Evolutionary conservation across 2,888 invertebrate species (phyloP), one percentile per base, ranked within the genome.

Genomic region (Dryococelus australis): DNA sequence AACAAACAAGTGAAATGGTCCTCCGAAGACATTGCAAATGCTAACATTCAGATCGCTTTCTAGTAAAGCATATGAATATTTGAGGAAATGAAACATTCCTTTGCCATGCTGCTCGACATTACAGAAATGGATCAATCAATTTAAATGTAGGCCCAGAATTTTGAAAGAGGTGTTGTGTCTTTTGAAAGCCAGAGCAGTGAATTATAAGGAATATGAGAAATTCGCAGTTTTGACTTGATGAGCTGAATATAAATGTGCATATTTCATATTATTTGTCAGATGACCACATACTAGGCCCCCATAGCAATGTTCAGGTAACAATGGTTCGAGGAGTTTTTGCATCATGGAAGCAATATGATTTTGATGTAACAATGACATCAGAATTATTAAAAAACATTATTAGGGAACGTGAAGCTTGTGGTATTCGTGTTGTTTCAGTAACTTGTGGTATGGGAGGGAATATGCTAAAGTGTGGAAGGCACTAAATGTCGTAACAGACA

Each of bases 71-170:
- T 84, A 84, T 16, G 26, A 24, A 0, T 35, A 84, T 47, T 35
- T 35, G 43, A 4, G 43, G 0, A 43, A 84, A 43, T 6, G 20
- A 5, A 10, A 84, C 84, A 43, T n/a, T 35, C 28, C 43, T 35
- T 43, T 43, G 20, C 84, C 43, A 43, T 84, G 43, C 13, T 8
- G 43, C 9, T 43, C 84, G 3, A 84, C 12, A 3, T 26, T 84
- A n/a, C 84, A 84, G 16, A 84, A 43, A 43, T 84, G 84, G 84
- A 47, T 24, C 35, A 84, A 84, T 5, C 43, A 43, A 26, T 84
- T 84, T 6, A 84, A 35, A 35, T 43, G 84, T 43, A 84, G 43
- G 26, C 84, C 84, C 16, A 16, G 2, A 84, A 3, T 84, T 84
- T 9, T 84, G 43, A 84, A 84, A 43, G 28, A 84, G 26, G 84